Percentiles rank a stretch among this genome's conserved stretches.
phyloP scores from a whole-genome alignment of 2,113 vertebrate genomes.

The Emydocephalus ijimae region DNA sequence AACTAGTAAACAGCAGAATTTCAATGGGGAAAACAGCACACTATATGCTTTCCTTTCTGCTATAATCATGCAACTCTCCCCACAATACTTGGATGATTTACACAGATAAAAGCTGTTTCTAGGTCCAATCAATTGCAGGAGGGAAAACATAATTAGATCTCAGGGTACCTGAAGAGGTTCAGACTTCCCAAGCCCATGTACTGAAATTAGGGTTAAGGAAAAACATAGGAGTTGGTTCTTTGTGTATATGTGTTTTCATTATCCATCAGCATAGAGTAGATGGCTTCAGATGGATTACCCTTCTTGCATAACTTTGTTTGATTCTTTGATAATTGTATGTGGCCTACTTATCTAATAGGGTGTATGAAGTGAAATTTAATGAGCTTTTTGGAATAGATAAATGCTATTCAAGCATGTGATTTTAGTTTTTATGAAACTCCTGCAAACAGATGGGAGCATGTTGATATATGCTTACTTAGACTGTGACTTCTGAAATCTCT shows the following conservation, averaged over 20 bases:
- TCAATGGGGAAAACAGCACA: not conserved
- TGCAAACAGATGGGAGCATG: not conserved
- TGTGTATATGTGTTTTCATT: not conserved
- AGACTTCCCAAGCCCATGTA: not conserved
- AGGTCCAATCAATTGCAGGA: not conserved
- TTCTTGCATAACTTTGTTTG: not conserved
- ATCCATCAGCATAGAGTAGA: not conserved
- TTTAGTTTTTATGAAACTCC: not conserved
- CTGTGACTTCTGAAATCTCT: not conserved
- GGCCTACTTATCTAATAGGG: not conserved
- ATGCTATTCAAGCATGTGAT: not conserved
- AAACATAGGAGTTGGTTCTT: not conserved
- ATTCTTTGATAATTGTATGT: not conserved
- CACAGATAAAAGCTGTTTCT: not conserved
- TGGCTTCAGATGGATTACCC: not conserved
- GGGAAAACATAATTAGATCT: not conserved
- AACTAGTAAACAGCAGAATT: not conserved
- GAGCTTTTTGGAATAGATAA: not conserved
- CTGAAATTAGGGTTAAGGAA: not conserved
- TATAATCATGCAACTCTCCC: not conserved
- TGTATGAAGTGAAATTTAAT: not conserved
- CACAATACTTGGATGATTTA: not conserved
- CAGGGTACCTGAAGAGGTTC: not conserved
- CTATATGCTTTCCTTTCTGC: not conserved
- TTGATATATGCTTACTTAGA: slow-evolving; percentile 2